Percentiles rank a stretch among this genome's conserved stretches.
These are phyloP conservation scores for Megalops cyprinoides DNA, from an alignment of 2,797 vertebrate species.

Conservation along the genomic window DNA sequence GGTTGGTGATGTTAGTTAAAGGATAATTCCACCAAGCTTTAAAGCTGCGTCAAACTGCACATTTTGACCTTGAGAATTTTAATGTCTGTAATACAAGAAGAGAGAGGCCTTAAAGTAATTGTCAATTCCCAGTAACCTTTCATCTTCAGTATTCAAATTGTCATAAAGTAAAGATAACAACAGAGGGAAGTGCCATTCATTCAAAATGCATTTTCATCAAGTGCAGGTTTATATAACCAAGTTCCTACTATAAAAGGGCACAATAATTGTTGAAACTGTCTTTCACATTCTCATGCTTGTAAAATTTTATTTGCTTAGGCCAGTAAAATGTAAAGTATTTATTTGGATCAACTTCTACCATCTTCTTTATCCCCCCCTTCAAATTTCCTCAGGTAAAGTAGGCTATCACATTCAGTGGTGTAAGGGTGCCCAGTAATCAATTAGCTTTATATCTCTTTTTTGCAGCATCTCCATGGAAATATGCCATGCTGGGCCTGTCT, in stretches of 20 bases:
- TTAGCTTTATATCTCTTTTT: slow-evolving; percentile 17
- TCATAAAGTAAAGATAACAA: slow-evolving; percentile 12
- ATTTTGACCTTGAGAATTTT: slow-evolving; percentile 13
- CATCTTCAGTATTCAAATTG: slow-evolving; percentile 21
- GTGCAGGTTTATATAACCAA: neutral
- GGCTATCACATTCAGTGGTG: neutral
- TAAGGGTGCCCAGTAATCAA: neutral
- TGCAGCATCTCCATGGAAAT: slow-evolving; percentile 83
- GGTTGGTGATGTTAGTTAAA: slow-evolving; percentile 18
- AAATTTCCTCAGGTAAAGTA: neutral
- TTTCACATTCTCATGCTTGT: slow-evolving; percentile 17
- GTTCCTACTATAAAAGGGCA: slow-evolving; percentile 33
- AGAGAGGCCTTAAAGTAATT: neutral
- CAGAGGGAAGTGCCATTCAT: neutral
- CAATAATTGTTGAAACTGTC: slow-evolving; percentile 16
- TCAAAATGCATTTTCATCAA: neutral
- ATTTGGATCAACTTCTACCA: slow-evolving; percentile 26
- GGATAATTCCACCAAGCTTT: slow-evolving; percentile 9
- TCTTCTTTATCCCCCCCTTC: slow-evolving; percentile 23
- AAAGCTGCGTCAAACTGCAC: neutral
- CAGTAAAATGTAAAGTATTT: slow-evolving; percentile 26
- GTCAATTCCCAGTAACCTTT: slow-evolving; percentile 8
- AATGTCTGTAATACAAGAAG: neutral
- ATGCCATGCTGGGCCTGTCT: slow-evolving; percentile 78
- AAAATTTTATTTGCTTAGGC: slow-evolving; percentile 25